These are phyloP conservation scores for Excalfactoria chinensis DNA, from an alignment of 2,113 vertebrate genomes.

Conservation along the genomic window DNA sequence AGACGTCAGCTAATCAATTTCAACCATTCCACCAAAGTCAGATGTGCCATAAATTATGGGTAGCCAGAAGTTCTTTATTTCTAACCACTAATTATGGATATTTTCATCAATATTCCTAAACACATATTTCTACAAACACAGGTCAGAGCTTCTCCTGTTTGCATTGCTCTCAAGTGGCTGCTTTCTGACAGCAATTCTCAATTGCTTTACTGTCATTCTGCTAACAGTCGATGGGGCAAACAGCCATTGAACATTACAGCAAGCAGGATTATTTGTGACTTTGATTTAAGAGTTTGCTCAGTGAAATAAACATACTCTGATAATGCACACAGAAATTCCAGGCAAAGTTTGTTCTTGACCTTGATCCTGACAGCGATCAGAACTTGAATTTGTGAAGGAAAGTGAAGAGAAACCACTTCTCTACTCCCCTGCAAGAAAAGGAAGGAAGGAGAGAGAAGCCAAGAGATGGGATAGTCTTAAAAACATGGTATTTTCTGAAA, in stretches of 20 bases:
- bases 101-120: neutral
- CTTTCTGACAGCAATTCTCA: neutral
- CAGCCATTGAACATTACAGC: neutral
- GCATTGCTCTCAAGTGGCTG: neutral
- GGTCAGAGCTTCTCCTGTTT: fast-evolving
- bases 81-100: neutral
- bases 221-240: neutral
- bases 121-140: fast-evolving
- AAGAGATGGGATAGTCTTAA: neutral
- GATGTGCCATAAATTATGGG: neutral
- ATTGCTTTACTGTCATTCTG: neutral
- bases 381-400: too few species aligned
- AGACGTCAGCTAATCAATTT: neutral
- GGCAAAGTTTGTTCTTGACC: neutral
- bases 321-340: neutral
- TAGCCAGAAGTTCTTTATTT: neutral
- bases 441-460: neutral
- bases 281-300: neutral
- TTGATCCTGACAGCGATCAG: too few species aligned
- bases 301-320: neutral
- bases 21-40: neutral
- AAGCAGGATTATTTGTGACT: neutral
- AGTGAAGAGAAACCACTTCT: neutral
- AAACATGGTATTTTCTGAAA: neutral
- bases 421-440: neutral